phyloP scores from a whole-genome alignment of 2,113 vertebrate genomes.

The Chaetodon auriga region DNA sequence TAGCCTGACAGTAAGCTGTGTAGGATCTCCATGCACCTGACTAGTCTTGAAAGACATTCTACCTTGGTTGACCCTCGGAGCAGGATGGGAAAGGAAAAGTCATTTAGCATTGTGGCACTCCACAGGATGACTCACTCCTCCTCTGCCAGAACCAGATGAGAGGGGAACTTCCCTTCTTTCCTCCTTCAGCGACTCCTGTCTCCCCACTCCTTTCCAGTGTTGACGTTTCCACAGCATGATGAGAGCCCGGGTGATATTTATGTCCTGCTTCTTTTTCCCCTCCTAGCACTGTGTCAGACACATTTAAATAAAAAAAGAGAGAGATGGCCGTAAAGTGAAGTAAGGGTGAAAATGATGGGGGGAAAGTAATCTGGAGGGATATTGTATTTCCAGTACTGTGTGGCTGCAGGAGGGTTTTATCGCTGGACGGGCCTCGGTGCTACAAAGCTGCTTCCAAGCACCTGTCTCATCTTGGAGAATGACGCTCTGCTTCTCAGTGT shows the following conservation, averaged over 20 bases:
- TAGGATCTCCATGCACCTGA: constrained; percentile 63
- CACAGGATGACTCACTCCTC: constrained; percentile 73
- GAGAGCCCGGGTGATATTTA: constrained; percentile 60
- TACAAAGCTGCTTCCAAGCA: constrained; percentile 53
- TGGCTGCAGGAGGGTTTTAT: constrained; percentile 53
- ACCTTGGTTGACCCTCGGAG: constrained; percentile 66
- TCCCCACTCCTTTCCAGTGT: constrained; percentile 49
- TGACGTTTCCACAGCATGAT: constrained; percentile 69
- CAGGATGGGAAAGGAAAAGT: constrained; percentile 68
- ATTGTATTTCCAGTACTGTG: constrained; percentile 52
- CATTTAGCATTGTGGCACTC: constrained; percentile 67
- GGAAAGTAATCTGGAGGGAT: constrained; percentile 51
- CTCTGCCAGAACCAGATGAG: constrained; percentile 63
- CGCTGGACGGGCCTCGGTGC: constrained; percentile 17
- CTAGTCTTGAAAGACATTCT: constrained; percentile 56
- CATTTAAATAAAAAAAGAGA: constrained; percentile 51
- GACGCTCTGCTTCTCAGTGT: constrained; percentile 38
- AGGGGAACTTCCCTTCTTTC: constrained; percentile 71
- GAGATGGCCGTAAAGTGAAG: constrained; percentile 49
- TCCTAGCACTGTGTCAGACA: constrained; percentile 50
- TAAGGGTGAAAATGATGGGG: constrained; percentile 42
- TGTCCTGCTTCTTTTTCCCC: constrained; percentile 53
- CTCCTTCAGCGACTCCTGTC: constrained; percentile 61
- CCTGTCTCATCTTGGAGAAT: constrained; percentile 60
- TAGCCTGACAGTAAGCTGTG: constrained; percentile 21